Conservation (phyloP, 35 echinoderm and acorn worm species). For the Heliocidaris tuberculata region DNA sequence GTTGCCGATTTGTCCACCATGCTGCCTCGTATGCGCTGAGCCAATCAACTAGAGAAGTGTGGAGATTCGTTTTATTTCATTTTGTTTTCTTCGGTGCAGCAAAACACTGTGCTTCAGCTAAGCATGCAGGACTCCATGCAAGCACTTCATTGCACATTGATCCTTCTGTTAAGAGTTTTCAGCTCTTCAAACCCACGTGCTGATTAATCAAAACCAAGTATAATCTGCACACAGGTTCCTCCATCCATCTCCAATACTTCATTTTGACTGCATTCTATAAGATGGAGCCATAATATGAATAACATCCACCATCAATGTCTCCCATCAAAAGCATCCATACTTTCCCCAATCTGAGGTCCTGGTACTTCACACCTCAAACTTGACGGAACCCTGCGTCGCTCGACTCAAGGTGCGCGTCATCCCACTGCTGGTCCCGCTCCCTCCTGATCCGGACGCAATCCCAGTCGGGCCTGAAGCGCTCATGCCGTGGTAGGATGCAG, state of each 20-base stretch:
- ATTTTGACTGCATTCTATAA: background rate
- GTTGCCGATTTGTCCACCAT: background rate
- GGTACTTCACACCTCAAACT: constrained; percentile 12
- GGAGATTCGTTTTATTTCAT: background rate
- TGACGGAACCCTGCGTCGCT: constrained; percentile 41
- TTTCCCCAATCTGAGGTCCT: no score
- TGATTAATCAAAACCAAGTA: background rate
- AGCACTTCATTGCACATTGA: background rate
- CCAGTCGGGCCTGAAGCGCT: constrained; percentile 21
- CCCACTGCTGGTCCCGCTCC: background rate
- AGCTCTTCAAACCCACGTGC: background rate
- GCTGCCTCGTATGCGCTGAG: background rate
- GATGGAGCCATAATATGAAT: background rate
- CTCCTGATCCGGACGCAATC: background rate
- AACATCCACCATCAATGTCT: background rate
- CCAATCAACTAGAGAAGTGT: background rate
- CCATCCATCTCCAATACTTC: background rate
- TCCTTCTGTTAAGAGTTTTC: background rate
- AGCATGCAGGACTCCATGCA: background rate
- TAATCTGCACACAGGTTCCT: background rate
- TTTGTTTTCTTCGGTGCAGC: background rate
- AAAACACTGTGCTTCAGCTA: background rate
- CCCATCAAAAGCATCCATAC: background rate
- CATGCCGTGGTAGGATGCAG: constrained; percentile 72
- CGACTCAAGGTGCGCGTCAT: constrained; percentile 7